Base-by-base conservation (phyloP, 2,797 vertebrate species). In the Hydrolagus colliei region DNA sequence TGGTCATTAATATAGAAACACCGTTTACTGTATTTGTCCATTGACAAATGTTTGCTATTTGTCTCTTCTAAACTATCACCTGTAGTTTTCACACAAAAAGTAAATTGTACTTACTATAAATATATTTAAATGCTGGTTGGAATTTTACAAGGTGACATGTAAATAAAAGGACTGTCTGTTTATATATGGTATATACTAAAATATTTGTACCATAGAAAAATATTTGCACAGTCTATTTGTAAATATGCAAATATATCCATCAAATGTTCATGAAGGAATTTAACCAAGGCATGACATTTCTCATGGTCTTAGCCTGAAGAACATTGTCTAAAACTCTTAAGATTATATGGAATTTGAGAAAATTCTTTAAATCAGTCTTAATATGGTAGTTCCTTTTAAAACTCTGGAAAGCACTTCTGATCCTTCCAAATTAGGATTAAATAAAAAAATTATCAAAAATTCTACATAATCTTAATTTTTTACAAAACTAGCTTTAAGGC, bases 171-270 rank as follows among this genome's bases (percentile, higher is more conserved):
- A 84, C n/a, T 67, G 78, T 35, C 20, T 61, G 63, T 75, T 8
- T 63, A 67, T 65, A 67, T 14, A 80, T 52, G 61, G 59, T 63
- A 79, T n/a, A 27, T 27, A 27, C 27, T 27, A 27, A 27, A 27
- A 27, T 27, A 13, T 27, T 68, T 71, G 63, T 84, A 10, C 41
- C 32, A 84, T 35, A 52, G 63, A 68, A 71, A 68, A 68, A 11
- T 84, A 67, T 52, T 71, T 35, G 20, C 65, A 52, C 18, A 20
- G 65, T 84, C 18, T 8, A 5, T 41, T 22, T 65, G 35, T 84
- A 84, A 71, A 84, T 71, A 68, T 71, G 65, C 41, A 84, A 84
- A 61, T 62, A 7, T 22, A 74, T 74, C 22, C 62, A 78, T 13
- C 41, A 4, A 27, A 65, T 82, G 27, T 32, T 68, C 35, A 9